Base-by-base conservation (phyloP, 2,888 invertebrate species). In the Trissolcus japonicus region DNA sequence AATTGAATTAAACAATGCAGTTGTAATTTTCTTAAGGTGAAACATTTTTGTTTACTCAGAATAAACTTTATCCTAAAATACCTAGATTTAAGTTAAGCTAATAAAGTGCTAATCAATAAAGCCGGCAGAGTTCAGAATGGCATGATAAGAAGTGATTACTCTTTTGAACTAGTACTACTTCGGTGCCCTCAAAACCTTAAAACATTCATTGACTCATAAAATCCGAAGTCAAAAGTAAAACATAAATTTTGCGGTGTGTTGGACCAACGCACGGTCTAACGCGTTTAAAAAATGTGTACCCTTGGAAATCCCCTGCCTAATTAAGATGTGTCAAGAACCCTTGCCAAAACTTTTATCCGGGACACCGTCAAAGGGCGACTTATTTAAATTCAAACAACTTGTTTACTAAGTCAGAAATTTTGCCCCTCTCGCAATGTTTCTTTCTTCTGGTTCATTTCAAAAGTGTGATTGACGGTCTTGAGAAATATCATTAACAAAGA, bases 71-170 rank as follows among this genome's bases (percentile, higher is more conserved):
- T 9, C 11, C 11, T 7, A 11, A 11, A 35, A 35, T 35, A 11
- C 11, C 35, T 35, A 35, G 35, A 35, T 11, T 9, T 9, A 35
- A 35, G 35, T 35, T 35, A 35, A 35, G 35, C 35, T 35, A 35
- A 35, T 35, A 35, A 35, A 35, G 35, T 35, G 7, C 35, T 35
- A 35, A 35, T 35, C 35, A 35, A 35, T 35, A 11, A 9, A 35
- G 35, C 11, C 11, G 11, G 11, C 11, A 9, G 11, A 35, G 35
- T 35, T 35, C 1, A 35, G 25, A 63, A 14, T 63, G 40, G 54
- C 54, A 46, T 55, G 63, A 43, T 55, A 54, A 4, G 17, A 46
- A 43, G 55, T 63, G 14, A 46, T 63, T 46, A 55, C 29, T 63
- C 63, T 63, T 54, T 16, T 16, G 29, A 29, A 29, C 13, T 29